A percentile compares a stretch with the other conserved stretches of the same genome.
phyloP scores from a whole-genome alignment of 2,113 vertebrate genomes.

The Heterotis niloticus region DNA sequence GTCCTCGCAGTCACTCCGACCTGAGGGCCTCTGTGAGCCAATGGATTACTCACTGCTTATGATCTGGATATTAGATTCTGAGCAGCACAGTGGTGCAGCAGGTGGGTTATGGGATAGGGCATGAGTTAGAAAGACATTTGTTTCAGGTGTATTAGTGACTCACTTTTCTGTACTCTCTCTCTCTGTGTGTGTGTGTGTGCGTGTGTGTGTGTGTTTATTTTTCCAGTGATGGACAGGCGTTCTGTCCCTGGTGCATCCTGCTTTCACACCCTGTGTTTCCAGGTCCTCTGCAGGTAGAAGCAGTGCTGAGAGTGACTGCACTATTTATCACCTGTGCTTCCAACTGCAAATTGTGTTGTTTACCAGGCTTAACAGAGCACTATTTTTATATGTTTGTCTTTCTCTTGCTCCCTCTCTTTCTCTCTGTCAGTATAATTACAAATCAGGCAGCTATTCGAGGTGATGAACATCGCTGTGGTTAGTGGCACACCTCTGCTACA shows the following conservation, averaged over 20 bases:
- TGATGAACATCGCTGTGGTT: neutral
- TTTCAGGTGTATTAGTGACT: neutral
- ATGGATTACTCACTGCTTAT: too few relatives aligned
- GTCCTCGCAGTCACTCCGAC: too few relatives aligned
- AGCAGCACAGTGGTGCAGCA: too few relatives aligned
- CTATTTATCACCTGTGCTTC: neutral
- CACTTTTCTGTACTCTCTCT: neutral
- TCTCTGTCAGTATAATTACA: too few relatives aligned
- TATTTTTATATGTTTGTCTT: neutral
- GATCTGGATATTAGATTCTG: too few relatives aligned
- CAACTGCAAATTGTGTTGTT: neutral
- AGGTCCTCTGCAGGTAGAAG: neutral
- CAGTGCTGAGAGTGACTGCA: too few relatives aligned
- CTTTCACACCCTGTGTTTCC: too few relatives aligned
- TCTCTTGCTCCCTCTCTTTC: too few relatives aligned
- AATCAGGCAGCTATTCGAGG: neutral
- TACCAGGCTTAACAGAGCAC: neutral
- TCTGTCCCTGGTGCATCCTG: neutral
- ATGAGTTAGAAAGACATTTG: too few relatives aligned
- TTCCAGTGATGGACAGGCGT: too few relatives aligned
- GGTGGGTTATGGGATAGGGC: too few relatives aligned
- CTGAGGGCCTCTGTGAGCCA: too few relatives aligned
- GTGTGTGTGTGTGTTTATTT: neutral
- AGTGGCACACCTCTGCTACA: neutral
- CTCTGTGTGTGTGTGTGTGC: conserved; percentile 20